Percentiles rank a stretch among this genome's conserved stretches.
Conservation (phyloP, 2,888 invertebrate species). For the Ophion obscuratus region DNA sequence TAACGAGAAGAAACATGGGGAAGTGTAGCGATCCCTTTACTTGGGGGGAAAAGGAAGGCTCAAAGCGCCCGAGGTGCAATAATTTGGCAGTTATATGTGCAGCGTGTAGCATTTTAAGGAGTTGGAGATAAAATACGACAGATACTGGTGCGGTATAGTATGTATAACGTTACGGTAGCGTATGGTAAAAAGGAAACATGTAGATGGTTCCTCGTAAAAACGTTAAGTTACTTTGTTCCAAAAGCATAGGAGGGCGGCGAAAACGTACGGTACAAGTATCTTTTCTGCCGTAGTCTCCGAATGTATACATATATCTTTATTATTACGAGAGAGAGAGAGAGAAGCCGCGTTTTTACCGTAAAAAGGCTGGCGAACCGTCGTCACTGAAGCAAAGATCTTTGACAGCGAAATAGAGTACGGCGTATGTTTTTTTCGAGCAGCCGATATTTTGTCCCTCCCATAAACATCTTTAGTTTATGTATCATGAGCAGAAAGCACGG, state of each 20-base stretch:
- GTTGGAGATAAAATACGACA: constrained; percentile 40
- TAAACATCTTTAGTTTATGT: constrained; percentile 63
- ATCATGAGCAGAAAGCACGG: neutral
- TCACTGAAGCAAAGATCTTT: constrained; percentile 42
- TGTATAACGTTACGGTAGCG: constrained; percentile 9
- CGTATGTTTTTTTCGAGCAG: constrained; percentile 29
- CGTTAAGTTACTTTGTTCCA: constrained; percentile 59
- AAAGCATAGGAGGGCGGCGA: constrained; percentile 45
- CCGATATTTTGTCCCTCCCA: constrained; percentile 61
- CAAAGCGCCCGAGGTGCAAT: constrained; percentile 12
- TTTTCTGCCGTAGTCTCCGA: neutral
- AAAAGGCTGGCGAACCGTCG: constrained; percentile 50
- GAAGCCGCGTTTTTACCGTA: constrained; percentile 40
- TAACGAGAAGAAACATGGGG: neutral
- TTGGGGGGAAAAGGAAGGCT: neutral
- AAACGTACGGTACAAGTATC: constrained; percentile 38
- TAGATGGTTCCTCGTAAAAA: constrained; percentile 62
- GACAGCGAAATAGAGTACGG: constrained; percentile 32
- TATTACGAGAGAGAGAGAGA: constrained; percentile 43
- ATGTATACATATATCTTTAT: constrained; percentile 24
- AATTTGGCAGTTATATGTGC: constrained; percentile 4
- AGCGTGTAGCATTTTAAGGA: constrained; percentile 31
- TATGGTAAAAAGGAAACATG: constrained; percentile 56
- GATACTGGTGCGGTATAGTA: constrained; percentile 29
- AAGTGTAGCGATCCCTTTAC: neutral